phyloP scores from a whole-genome alignment of 2,888 invertebrate species.

The Willowsia nigromaculata region DNA sequence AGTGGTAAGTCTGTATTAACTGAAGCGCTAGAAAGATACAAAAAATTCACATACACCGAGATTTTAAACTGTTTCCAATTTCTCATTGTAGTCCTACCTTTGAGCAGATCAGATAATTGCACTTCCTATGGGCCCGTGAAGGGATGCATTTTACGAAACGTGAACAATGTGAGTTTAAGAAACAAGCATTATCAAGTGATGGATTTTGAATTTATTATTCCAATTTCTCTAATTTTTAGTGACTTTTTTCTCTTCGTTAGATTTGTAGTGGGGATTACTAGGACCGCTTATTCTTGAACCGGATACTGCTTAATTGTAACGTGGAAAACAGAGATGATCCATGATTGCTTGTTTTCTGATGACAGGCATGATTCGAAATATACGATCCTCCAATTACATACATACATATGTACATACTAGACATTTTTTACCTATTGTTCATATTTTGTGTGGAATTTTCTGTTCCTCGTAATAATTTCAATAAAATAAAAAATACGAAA shows the following conservation, averaged over 20 bases:
- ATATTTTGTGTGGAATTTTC: too few species aligned
- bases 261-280: constrained; percentile 41
- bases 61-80: neutral
- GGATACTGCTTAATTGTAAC: neutral
- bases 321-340: too few species aligned
- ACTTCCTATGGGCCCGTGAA: constrained; percentile 59
- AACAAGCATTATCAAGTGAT: neutral
- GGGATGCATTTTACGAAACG: constrained; percentile 46
- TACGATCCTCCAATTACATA: too few species aligned
- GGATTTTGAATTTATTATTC: too few species aligned
- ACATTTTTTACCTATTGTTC: too few species aligned
- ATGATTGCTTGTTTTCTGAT: too few species aligned
- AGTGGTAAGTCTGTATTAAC: neutral
- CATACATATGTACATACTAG: too few species aligned
- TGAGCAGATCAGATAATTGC: constrained; percentile 59
- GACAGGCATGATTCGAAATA: too few species aligned
- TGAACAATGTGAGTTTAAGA: constrained; percentile 43
- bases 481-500: too few species aligned
- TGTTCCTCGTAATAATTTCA: too few species aligned
- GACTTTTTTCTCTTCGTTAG: neutral
- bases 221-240: neutral
- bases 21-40: too few species aligned
- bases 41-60: too few species aligned
- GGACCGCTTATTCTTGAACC: neutral
- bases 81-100: constrained; percentile 35